These are phyloP conservation scores for Athene cunicularia DNA, from an alignment of 2,113 vertebrate genomes.

Conservation along the genomic window DNA sequence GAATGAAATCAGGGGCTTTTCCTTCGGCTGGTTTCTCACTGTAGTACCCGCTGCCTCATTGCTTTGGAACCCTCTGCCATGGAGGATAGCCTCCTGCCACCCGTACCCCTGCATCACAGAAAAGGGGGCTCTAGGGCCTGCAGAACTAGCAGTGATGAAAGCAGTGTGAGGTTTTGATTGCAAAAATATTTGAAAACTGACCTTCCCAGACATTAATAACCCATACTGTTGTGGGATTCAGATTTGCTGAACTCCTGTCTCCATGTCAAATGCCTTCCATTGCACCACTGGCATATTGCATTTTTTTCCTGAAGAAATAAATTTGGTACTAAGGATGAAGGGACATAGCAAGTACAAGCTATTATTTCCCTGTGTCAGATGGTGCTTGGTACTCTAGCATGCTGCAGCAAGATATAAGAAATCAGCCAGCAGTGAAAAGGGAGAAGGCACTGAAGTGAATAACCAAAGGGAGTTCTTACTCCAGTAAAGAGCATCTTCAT, in stretches of 20 bases:
- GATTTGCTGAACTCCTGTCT: not conserved
- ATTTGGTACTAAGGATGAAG: not conserved
- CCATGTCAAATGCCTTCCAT: not conserved
- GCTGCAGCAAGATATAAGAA: not conserved
- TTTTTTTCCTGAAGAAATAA: not conserved
- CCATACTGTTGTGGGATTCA: not conserved
- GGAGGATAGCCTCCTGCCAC: not conserved
- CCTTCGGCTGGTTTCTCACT: not conserved
- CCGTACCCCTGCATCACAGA: not conserved
- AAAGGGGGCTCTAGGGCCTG: not conserved
- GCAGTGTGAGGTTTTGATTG: not conserved
- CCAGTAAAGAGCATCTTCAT: not conserved
- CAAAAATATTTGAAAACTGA: not conserved
- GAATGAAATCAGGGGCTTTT: not conserved
- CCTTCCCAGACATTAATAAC: not conserved
- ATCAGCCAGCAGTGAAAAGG: not conserved
- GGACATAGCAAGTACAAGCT: accelerated
- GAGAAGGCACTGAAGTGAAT: not conserved
- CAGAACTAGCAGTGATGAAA: not conserved
- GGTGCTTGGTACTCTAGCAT: not conserved
- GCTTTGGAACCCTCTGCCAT: not conserved
- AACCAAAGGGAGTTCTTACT: not conserved
- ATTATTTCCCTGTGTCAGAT: not conserved
- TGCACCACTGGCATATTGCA: not conserved
- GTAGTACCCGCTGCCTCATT: not conserved